Evolutionary conservation across 2,888 invertebrate genomes (phyloP), one percentile per base, ranked within the genome.

Genomic region (Colostygia pectinataria): DNA sequence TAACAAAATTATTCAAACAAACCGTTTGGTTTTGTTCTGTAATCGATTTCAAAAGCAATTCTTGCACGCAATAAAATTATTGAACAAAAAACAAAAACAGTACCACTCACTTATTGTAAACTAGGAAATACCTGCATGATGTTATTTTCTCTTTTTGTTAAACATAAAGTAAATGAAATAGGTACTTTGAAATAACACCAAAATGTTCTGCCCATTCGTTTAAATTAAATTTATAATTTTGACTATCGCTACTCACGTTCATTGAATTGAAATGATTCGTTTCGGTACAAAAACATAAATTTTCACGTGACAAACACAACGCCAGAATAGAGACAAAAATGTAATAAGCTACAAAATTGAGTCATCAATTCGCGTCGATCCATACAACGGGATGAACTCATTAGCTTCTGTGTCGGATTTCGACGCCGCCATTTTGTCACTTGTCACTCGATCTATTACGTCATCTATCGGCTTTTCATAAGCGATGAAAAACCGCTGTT

Each of bases 341-440:
- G 49, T 54, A 57, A 55, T 57, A 50, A 57, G 39, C 47, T 48
- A 33, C 53, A 33, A 44, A 50, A 61, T 57, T 57, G 48, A 43
- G 52, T 39, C 53, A 57, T 59, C 53, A 57, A 52, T 59, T 53
- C 38, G 27, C 50, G 50, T 56, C 39, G 53, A 59, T 52, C 57
- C 48, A 54, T 56, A 50, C 51, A 53, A 40, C 36, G 45, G 42
- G 47, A 57, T 53, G 53, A 52, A 52, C 58, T 60, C 59, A 56
- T 64, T 58, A 59, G 37, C 55, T 50, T 51, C 53, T 51, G 56
- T 46, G 51, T 50, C 55, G 45, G 27, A 48, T 57, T 52, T 55
- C 55, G 43, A 51, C 50, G 50, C 39, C 38, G 51, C 50, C 59
- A 56, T 55, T 57, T 54, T 57, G 55, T 55, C 48, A 53, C 38